These are phyloP conservation scores for Hypolimnas misippus DNA, from an alignment of 2,888 invertebrate genomes.

Conservation along the genomic window DNA sequence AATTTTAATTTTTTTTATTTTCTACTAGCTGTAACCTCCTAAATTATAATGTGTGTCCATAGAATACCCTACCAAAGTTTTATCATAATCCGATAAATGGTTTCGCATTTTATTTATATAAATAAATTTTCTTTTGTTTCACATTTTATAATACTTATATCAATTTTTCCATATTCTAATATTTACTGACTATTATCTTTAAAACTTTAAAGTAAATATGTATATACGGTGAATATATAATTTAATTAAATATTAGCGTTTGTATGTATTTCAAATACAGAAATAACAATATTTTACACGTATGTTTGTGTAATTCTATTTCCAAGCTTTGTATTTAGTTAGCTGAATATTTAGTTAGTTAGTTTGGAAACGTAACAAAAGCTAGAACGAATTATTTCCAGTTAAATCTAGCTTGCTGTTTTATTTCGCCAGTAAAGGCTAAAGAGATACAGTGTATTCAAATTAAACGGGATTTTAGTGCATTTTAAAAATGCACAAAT, in stretches of 20 bases:
- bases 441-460: background rate
- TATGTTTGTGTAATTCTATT: background rate
- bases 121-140: too few species aligned
- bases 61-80: too few species aligned
- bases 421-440: background rate
- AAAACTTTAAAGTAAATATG: too few species aligned
- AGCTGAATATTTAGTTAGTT: conserved; percentile 1
- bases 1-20: too few species aligned
- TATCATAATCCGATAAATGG: too few species aligned
- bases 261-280: background rate
- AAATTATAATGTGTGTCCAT: too few species aligned
- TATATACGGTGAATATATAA: too few species aligned
- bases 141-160: too few species aligned
- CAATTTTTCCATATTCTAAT: background rate
- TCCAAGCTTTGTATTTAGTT: conserved; percentile 1
- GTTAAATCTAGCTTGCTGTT: background rate
- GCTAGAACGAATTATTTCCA: background rate
- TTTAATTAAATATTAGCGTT: background rate
- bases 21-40: too few species aligned
- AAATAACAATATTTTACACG: background rate
- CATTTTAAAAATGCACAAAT: background rate
- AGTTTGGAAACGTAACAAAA: background rate
- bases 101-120: too few species aligned
- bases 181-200: background rate
- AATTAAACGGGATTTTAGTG: background rate